Base-by-base conservation (phyloP, 2,797 vertebrate species). In the Eidolon dupreanum region DNA sequence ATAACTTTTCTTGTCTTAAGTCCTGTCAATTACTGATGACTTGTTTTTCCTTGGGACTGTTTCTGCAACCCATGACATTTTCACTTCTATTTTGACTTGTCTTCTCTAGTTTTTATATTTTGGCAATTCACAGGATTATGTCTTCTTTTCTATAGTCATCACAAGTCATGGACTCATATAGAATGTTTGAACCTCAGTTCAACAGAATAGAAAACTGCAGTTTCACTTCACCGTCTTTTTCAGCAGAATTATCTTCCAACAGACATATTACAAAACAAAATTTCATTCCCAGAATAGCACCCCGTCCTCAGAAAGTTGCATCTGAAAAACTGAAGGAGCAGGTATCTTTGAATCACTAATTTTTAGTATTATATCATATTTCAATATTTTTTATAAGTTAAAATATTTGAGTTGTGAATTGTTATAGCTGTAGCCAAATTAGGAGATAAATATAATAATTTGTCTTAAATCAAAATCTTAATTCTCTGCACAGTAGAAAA, bases 61-160 rank as follows among this genome's bases (percentile, higher is more conserved):
- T 20, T 81, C 33, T 86, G 22, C 1, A 94, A 28, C 2, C 3
- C 46, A 0, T n/a, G 22, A 57, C 16, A 20, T 26, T 68, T 86
- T 38, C 24, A 71, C 59, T 51, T 75, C 70, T 93, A 1, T 87
- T 96, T 97, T 93, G 7, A 94, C n/a, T 28, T 81, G 53, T 79
- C 11, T 78, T 91, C 33, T 49, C 57, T 66, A 88, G 9, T 49
- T 91, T 95, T 53, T 91, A n/a, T 24, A 59, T 93, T 96, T 83
- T 94, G 31, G 10, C 83, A 85, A 92, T 71, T 93, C 79, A 96
- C 96, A 46, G 94, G 15, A 77, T 93, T 65, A 49, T 78, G 28
- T 53, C 24, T 84, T 66, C 74, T 95, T 84, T 93, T 15, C 55
- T 91, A 28, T 87, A 99, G 99, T 98, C 99, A 97, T 98, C 98